Evolutionary conservation across 2,888 invertebrate genomes (phyloP), one percentile per base, ranked within the genome.

Genomic region (Caenorhabditis panamensis): DNA sequence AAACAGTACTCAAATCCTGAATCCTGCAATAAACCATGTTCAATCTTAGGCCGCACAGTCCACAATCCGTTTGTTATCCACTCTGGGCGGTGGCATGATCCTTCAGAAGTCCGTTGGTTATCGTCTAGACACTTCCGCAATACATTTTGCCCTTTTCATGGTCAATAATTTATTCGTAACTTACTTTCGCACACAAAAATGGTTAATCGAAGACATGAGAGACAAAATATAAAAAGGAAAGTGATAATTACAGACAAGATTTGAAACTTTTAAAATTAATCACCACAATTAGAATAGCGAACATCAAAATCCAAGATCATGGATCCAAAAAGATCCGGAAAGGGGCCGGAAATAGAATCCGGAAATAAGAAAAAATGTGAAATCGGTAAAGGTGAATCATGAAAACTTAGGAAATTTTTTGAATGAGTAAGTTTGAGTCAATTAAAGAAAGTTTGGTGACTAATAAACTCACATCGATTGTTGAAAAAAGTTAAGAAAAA

Each of bases 151-250:
- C 26, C n/a, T 6, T 28, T 26, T 26, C 47, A 37, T 22, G 36
- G 68, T 56, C 56, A 72, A 72, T 72, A 72, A 72, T 72, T 72
- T 72, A 72, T 72, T 72, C 22, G 31, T 31, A 9, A 6, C 9
- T 31, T 47, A 6, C 9, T 31, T 47, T 53, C 63, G 71, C 71
- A 63, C 54, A 63, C 56, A 58, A 64, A 71, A 72, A 63, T 72
- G 63, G 58, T 66, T 75, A 61, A 28, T 66, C 51, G 11, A 13
- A 16, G 20, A 62, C 28, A 54, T 18, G 51, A 37, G 41, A 37
- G 37, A 18, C 24, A 41, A 59, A 59, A 28, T 31, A 28, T 31
- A 31, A 63, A 28, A 56, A 41, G 36, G 44, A 58, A 62, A 31
- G 24, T 28, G 41, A 49, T 59, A 61, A 41, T 18, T 47, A n/a